Evolutionary conservation across 2,113 vertebrate species (phyloP).

Genomic region (Natator depressus): DNA sequence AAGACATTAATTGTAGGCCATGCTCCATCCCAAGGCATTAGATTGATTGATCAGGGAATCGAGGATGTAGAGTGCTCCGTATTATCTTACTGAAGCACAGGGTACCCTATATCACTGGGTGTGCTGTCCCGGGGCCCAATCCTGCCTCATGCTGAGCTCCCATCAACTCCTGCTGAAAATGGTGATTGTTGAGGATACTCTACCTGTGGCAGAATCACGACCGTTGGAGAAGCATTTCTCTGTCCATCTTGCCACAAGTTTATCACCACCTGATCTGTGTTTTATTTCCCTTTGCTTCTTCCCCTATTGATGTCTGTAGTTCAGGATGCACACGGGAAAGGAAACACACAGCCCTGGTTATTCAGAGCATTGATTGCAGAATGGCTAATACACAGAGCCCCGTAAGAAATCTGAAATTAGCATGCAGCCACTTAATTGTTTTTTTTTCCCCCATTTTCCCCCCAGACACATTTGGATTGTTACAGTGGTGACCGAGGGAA

Average conservation of each 20-base stretch:
- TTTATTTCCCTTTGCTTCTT: not conserved
- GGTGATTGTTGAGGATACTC: not conserved
- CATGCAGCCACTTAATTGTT: constrained; percentile 1
- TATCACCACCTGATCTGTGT: not conserved
- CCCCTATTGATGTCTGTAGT: rapidly evolving
- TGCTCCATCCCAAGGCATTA: not conserved
- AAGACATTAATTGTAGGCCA: not conserved
- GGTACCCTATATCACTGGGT: not conserved
- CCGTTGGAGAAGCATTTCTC: not conserved
- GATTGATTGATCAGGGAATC: not conserved
- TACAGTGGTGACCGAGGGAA: constrained; percentile 33
- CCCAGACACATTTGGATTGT: not conserved
- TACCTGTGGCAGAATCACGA: not conserved
- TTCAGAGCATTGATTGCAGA: rapidly evolving
- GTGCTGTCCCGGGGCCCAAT: not conserved
- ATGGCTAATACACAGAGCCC: not conserved
- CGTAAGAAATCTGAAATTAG: constrained; percentile 24
- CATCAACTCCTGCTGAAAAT: not conserved
- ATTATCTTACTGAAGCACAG: not conserved
- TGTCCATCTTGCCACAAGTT: not conserved
- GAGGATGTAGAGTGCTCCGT: not conserved
- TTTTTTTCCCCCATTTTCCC: not conserved
- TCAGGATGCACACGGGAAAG: not conserved
- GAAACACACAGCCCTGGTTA: not conserved
- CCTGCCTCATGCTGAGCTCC: not conserved